Conservation (phyloP, 2,888 invertebrate genomes). For the Pyrochroa serraticornis region DNA sequence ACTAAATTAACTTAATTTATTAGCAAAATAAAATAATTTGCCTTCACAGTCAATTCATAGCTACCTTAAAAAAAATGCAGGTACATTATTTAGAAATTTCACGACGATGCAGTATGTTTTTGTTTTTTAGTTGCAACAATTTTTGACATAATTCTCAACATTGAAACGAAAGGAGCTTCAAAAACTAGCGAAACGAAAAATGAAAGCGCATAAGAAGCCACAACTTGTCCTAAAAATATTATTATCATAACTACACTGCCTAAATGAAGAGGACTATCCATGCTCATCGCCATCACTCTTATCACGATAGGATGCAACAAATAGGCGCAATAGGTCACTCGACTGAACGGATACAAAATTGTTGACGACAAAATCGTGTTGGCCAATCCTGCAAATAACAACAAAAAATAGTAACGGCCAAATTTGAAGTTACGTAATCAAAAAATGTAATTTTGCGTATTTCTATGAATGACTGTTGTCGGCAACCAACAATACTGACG, state of each 20-base stretch:
- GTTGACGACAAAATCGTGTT: slow-evolving; percentile 76
- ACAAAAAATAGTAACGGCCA: slow-evolving; percentile 12
- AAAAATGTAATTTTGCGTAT: too few relatives aligned
- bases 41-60: too few relatives aligned
- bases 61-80: too few relatives aligned
- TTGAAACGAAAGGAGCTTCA: slow-evolving; percentile 84
- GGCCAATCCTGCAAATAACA: slow-evolving; percentile 63
- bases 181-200: slow-evolving; percentile 82
- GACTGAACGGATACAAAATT: slow-evolving; percentile 81
- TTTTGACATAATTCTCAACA: slow-evolving; percentile 67
- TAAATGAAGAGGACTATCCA: slow-evolving; percentile 82
- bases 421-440: too few relatives aligned
- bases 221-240: slow-evolving; percentile 81
- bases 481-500: too few relatives aligned
- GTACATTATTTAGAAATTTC: background rate
- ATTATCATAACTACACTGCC: slow-evolving; percentile 79
- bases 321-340: slow-evolving; percentile 87
- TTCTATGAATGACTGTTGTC: too few relatives aligned
- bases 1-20: too few relatives aligned
- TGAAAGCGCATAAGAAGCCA: slow-evolving; percentile 77
- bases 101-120: background rate
- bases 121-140: slow-evolving; percentile 34
- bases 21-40: too few relatives aligned
- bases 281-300: slow-evolving; percentile 78
- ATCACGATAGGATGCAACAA: slow-evolving; percentile 84